Base-by-base conservation (phyloP, 2,113 vertebrate genomes). In the Pterocles gutturalis region DNA sequence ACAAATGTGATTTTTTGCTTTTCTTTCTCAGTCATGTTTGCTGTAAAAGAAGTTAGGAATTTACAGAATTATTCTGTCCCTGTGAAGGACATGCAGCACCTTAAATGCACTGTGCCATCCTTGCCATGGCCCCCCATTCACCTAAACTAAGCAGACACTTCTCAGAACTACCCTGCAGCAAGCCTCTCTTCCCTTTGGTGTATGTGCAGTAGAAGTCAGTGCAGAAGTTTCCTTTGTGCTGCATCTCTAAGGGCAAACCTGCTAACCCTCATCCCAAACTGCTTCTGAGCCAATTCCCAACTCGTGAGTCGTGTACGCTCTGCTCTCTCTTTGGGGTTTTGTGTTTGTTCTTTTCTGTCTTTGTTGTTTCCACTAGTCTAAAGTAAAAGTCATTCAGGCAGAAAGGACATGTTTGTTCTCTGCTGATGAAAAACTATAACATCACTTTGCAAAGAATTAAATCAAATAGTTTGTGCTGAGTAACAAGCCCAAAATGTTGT, bases 311-410 rank as follows among this genome's bases (percentile, higher is more conserved):
- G 71, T 60, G 10, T 1, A n/a, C 28, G 2, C 31, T 18, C 7
- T 2, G 6, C 70, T 83, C 13, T 19, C 78, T 76, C 72, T 36
- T 51, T 6, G 45, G 22, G 48, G 45, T 71, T 73, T 45, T 31
- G 1, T 15, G 36, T 54, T 72, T 85, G 14, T 51, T 85, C 54
- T 73, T 60, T 61, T 46, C 54, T 13, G 17, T 21, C 65, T 84
- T 64, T 81, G 82, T 81, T 83, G 57, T 73, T 97, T 64, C 70
- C 70, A 69, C 95, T 86, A 85, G 53, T 78, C 71, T 60, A 57
- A 93, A 91, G 75, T 67, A 83, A 72, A 96, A 97, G 87, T 62
- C 84, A 83, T 49, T 62, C 62, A 80, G 54, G 78, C 83, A 92
- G 77, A 97, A 96, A 91, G 67, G 64, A 84, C 18, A 3, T 17